Evolutionary conservation across 2,888 invertebrate species (phyloP), one percentile per base, ranked within the genome.

Genomic region (Agrotis segetum): DNA sequence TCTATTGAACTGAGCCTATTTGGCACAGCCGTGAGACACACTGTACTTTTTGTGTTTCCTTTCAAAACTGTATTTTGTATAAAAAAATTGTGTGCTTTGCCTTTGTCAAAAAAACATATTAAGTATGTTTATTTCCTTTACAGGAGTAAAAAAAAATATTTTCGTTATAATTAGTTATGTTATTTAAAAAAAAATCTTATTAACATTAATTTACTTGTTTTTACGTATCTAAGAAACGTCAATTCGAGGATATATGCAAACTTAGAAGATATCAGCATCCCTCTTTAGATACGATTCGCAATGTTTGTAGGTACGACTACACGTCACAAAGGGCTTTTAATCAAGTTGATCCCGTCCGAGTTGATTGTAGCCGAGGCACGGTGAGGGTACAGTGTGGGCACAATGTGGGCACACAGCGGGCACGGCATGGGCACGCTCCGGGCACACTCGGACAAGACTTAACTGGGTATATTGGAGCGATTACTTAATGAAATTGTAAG

Each of bases 401-500:
- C 53, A 69, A 34, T 58, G n/a, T 24, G 66, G 24, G 61, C 53
- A 19, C 52, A 19, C 47, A 29, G 46, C 40, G 68, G 70, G 63
- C 64, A 62, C 62, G 47, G 24, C 16, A 3, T 49, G 61, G 55
- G 34, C 55, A 62, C 68, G 67, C 24, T 24, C 46, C 34, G 77
- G 19, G 68, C 59, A 47, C 50, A 56, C 19, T 56, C 9, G 50
- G 61, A 47, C 49, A 55, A 49, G 46, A 53, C 53, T 67, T 44
- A 9, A 19, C 29, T 44, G 53, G 63, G 55, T 65, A 69, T 49
- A 62, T 64, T 64, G 62, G 61, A 59, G 61, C 74, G 83, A 84
- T 84, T 81, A 82, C 67, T 73, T 87, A 87, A 87, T 87, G 82
- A 84, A 86, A 83, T 81, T 82, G 83, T 84, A 74, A 84, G 83